A percentile compares a stretch with the other conserved stretches of the same genome.
These are phyloP conservation scores for Molorchus minor DNA, from an alignment of 2,888 invertebrate species.

Conservation along the genomic window DNA sequence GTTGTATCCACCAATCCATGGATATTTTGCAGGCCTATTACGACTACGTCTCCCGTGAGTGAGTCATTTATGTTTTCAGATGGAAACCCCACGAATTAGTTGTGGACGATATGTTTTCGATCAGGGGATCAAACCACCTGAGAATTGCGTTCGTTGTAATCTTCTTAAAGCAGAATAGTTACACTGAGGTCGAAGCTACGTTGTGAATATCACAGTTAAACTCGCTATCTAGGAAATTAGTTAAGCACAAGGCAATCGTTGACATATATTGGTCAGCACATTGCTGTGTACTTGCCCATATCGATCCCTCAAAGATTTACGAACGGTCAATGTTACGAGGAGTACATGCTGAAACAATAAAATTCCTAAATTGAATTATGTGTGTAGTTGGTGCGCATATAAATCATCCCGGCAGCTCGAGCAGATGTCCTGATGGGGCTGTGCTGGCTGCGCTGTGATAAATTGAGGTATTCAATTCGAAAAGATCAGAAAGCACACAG, in stretches of 20 bases:
- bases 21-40: too few species aligned
- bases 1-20: too few species aligned
- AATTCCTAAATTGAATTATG: constrained; percentile 20
- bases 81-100: too few species aligned
- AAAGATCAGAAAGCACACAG: constrained; percentile 8
- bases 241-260: constrained; percentile 24
- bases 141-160: too few species aligned
- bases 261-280: constrained; percentile 32
- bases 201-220: constrained; percentile 22
- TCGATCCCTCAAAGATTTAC: constrained; percentile 26
- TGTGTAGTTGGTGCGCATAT: constrained; percentile 13
- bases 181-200: constrained; percentile 26
- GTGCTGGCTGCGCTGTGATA: constrained; percentile 8
- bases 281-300: constrained; percentile 27
- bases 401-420: constrained; percentile 2
- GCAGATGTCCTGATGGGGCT: constrained; percentile 12
- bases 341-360: constrained; percentile 15
- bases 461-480: constrained; percentile 15
- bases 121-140: too few species aligned
- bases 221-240: constrained; percentile 5
- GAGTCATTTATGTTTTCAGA: too few species aligned
- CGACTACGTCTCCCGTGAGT: too few species aligned
- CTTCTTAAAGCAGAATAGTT: constrained; percentile 20
- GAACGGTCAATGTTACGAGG: constrained; percentile 10
- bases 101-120: too few species aligned